Conservation (phyloP, 2,797 vertebrate species). For the Fundulus diaphanus region DNA sequence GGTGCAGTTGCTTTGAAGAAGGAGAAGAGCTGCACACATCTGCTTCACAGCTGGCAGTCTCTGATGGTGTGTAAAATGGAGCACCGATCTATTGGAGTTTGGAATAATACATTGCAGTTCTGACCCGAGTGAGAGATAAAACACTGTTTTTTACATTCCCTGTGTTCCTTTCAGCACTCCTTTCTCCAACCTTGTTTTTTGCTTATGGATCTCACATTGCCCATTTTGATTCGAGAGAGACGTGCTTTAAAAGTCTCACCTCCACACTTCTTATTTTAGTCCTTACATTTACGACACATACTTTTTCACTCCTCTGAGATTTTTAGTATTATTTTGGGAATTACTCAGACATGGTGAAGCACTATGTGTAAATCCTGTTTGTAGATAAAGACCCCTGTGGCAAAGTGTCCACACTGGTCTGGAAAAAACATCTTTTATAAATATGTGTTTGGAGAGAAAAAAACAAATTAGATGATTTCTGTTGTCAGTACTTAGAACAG, state of each 20-base stretch:
- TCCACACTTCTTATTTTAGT: not conserved
- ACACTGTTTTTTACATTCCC: not conserved
- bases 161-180: not conserved
- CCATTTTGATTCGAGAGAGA: not conserved
- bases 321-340: not conserved
- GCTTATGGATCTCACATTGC: conserved; percentile 4
- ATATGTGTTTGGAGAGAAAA: not conserved
- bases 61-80: not conserved
- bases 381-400: not conserved
- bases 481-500: not conserved
- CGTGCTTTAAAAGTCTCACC: not conserved
- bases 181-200: not conserved
- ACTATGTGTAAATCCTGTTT: not conserved
- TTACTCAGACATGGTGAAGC: not conserved
- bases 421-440: not conserved
- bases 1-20: not conserved
- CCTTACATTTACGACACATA: not conserved
- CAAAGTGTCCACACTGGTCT: not conserved
- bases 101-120: not conserved
- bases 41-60: not conserved
- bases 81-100: not conserved
- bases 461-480: not conserved
- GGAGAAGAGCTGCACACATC: not conserved
- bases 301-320: not conserved
- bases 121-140: not conserved